Base-by-base conservation (phyloP, 2,113 vertebrate species). In the Syrrhaptes paradoxus region DNA sequence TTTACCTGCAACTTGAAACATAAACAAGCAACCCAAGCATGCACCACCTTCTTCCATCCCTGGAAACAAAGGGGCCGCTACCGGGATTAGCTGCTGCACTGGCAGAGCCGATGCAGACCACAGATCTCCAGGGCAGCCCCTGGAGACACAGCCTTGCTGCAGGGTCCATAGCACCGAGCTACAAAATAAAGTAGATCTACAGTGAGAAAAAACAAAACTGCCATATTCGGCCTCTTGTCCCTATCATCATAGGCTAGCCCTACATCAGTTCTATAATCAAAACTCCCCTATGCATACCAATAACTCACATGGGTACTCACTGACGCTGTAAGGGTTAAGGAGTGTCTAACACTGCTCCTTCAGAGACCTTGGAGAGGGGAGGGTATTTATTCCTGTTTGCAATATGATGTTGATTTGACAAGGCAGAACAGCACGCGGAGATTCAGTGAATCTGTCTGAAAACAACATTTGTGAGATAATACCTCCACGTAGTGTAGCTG, bases 261-360 rank as follows among this genome's bases (percentile, higher is more conserved):
- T 61, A 28, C 82, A 65, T 17, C 83, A 86, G 59, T 31, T 66
- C 73, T 21, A 7, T 4, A 61, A 41, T 24, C 62, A 61, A 13
- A 72, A 38, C 22, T 58, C 25, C 31, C 28, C 59, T 45, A 2
- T 13, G 52, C 73, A 67, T 43, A 75, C 13, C 57, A 74, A 0
- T 18, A 77, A 45, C 36, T 88, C 14, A 2, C 48, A 43, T 3
- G 9, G 75, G 63, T 62, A 75, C 58, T 25, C 10, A 0, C 31
- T 55, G 51, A 41, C 9, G 41, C 21, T 1, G 0, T 0, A 17
- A 3, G 4, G 36, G 71, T 73, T 85, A 85, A 28, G 1, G 4
- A 63, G 10, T 4, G 5, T 11, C 70, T 83, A 51, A 79, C 36
- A 32, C 26, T 0, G 0, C 20, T 51, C 59, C 79, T 24, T 16